Conservation (phyloP, 1,140 invertebrate species). For the Drosophila jambulina region DNA sequence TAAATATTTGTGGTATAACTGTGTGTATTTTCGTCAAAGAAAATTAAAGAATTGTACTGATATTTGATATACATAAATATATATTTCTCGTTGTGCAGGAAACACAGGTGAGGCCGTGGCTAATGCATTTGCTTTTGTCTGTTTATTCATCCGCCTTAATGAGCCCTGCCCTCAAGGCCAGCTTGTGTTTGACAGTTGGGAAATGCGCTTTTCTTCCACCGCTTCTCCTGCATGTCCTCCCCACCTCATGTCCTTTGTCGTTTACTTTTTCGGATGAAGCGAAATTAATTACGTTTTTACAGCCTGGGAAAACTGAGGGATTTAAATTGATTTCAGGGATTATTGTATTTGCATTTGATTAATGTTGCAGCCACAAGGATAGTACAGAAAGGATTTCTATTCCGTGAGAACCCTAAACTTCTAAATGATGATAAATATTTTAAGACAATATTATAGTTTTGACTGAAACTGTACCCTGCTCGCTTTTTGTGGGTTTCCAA, state of each 20-base stretch:
- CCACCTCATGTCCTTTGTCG: neutral
- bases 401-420: too few relatives aligned
- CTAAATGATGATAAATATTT: neutral
- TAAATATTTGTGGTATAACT: neutral
- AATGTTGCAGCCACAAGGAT: neutral
- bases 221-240: neutral
- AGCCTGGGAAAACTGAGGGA: neutral
- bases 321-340: neutral
- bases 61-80: neutral
- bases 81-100: neutral
- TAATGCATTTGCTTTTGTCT: constrained; percentile 52
- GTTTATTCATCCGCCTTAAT: constrained; percentile 59
- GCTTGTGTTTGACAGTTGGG: constrained; percentile 59
- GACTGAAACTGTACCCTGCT: neutral
- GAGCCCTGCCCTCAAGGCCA: constrained; percentile 52
- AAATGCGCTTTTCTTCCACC: constrained; percentile 50
- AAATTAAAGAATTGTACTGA: neutral
- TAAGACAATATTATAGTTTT: neutral
- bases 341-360: neutral
- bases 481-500: neutral
- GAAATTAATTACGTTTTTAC: constrained; percentile 56
- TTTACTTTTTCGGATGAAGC: constrained; percentile 26
- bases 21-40: too few relatives aligned
- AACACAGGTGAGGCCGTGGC: constrained; percentile 3
- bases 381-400: too few relatives aligned